Conservation (phyloP, 2,888 invertebrate species). For the Apotomis betuletana region DNA sequence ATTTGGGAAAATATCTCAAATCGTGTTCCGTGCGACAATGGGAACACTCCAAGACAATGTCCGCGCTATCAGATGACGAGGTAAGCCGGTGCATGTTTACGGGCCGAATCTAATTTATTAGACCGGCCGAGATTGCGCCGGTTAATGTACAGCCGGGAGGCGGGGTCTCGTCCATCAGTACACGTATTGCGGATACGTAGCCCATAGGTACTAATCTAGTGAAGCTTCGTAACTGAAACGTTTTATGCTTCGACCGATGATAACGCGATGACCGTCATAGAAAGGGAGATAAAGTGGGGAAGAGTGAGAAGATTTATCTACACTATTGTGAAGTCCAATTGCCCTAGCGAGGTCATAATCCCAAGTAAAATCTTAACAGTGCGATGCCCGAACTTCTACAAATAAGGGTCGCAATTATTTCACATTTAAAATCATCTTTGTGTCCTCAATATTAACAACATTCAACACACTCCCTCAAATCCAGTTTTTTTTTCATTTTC, state of each 20-base stretch:
- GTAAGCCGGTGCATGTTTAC: constrained; percentile 67
- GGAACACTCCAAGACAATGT: constrained; percentile 54
- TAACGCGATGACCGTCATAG: too few relatives aligned
- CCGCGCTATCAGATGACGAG: constrained; percentile 72
- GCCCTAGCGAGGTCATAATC: too few relatives aligned
- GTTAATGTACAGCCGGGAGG: constrained; percentile 47
- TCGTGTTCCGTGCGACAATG: constrained; percentile 45
- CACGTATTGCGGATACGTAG: background rate
- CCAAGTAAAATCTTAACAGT: too few relatives aligned
- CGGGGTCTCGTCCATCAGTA: constrained; percentile 17
- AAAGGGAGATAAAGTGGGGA: too few relatives aligned
- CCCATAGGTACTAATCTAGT: background rate
- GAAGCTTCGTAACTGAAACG: background rate
- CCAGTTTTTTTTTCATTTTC: too few relatives aligned
- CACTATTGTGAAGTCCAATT: too few relatives aligned
- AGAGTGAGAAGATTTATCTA: too few relatives aligned
- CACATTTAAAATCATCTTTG: too few relatives aligned
- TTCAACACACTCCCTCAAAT: too few relatives aligned
- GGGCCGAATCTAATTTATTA: constrained; percentile 73
- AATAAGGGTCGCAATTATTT: too few relatives aligned
- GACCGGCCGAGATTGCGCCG: constrained; percentile 56
- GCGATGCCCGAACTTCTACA: too few relatives aligned
- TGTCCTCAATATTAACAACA: too few relatives aligned
- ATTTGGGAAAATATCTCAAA: background rate
- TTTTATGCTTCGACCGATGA: background rate